phyloP scores from a whole-genome alignment of 2,888 invertebrate genomes.

The Eutolmus rufibarbis region DNA sequence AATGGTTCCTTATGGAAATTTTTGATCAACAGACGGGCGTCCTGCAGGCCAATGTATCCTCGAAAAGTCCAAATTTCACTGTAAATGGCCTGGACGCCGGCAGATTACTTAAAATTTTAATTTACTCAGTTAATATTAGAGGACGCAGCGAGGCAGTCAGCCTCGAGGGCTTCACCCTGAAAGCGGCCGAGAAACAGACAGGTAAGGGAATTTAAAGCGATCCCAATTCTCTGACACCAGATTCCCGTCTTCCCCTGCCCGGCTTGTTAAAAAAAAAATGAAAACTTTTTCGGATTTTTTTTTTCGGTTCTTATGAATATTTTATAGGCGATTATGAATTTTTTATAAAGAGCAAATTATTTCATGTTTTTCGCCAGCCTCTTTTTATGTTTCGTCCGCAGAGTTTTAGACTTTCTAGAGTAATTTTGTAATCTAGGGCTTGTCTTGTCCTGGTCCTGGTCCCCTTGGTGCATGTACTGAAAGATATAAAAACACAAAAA shows the following conservation, averaged over 20 bases:
- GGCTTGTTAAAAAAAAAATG: neutral
- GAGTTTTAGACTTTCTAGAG: neutral
- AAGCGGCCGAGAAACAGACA: constrained; percentile 79
- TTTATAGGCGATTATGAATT: neutral
- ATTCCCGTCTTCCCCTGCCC: neutral
- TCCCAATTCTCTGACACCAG: neutral
- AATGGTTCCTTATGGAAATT: constrained; percentile 76
- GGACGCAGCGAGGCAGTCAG: constrained; percentile 78
- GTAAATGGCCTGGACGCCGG: constrained; percentile 81
- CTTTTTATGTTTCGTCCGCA: neutral
- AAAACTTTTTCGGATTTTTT: neutral
- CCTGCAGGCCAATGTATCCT: constrained; percentile 72
- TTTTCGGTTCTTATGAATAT: neutral
- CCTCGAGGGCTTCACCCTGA: constrained; percentile 76
- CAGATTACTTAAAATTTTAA: constrained; percentile 76
- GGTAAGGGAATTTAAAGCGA: constrained; percentile 63
- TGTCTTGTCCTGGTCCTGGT: neutral
- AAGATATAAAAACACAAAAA: neutral
- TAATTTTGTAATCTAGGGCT: neutral
- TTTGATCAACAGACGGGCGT: constrained; percentile 71
- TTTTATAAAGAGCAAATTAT: neutral
- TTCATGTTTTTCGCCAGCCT: neutral
- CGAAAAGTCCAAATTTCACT: constrained; percentile 76
- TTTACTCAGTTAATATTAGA: constrained; percentile 84
- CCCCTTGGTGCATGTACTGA: neutral